Conservation (phyloP, 2,888 invertebrate genomes). For the Phyto melanocephala region DNA sequence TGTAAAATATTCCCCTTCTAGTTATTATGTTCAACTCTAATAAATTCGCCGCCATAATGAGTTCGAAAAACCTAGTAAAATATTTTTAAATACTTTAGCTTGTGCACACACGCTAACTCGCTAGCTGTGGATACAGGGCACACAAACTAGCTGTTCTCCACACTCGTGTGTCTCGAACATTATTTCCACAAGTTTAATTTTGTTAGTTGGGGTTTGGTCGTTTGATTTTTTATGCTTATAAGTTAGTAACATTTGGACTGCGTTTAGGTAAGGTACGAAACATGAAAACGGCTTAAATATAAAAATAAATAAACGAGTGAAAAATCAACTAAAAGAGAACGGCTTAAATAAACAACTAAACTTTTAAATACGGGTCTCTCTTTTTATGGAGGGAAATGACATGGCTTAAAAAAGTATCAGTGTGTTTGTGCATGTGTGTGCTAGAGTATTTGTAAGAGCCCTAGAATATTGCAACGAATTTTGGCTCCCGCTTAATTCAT, state of each 20-base stretch:
- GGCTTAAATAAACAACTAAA: slow-evolving; percentile 18
- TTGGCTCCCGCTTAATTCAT: slow-evolving; percentile 38
- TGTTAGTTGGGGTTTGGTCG: slow-evolving; percentile 61
- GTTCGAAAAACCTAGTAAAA: slow-evolving; percentile 42
- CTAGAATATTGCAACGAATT: slow-evolving; percentile 31
- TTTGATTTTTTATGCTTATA: slow-evolving; percentile 27
- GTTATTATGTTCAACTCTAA: neutral
- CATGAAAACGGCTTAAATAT: neutral
- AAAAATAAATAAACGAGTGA: slow-evolving; percentile 17
- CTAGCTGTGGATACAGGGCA: slow-evolving; percentile 6
- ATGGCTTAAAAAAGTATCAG: slow-evolving; percentile 38
- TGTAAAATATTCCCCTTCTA: slow-evolving; percentile 33
- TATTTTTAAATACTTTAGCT: slow-evolving; percentile 19
- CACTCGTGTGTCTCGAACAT: neutral
- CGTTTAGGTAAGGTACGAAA: slow-evolving; percentile 61
- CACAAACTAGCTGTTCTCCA: slow-evolving; percentile 21
- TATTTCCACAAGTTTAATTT: slow-evolving; percentile 19
- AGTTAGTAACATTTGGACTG: slow-evolving; percentile 64
- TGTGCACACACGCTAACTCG: slow-evolving; percentile 13
- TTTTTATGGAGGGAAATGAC: neutral
- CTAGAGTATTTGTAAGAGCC: slow-evolving; percentile 18
- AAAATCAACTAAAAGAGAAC: slow-evolving; percentile 28
- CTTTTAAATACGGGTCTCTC: slow-evolving; percentile 26
- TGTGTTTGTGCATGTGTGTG: slow-evolving; percentile 8
- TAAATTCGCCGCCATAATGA: slow-evolving; percentile 41